These are phyloP conservation scores for Monodelphis domestica DNA, from an alignment of 2,797 vertebrate genomes.

Conservation along the genomic window DNA sequence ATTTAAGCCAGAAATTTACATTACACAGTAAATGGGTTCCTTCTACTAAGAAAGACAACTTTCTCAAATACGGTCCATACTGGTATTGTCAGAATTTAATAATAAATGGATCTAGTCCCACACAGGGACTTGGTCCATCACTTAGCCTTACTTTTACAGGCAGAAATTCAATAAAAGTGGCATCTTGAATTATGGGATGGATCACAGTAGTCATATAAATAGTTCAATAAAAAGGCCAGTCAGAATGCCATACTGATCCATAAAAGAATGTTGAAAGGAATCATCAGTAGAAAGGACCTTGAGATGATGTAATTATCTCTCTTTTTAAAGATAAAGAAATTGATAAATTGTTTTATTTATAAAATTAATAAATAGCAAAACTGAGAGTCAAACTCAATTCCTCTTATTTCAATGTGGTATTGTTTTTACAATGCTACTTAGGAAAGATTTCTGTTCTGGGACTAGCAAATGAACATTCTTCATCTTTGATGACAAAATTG, in stretches of 20 bases:
- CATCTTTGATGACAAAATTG: background rate
- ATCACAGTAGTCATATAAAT: background rate
- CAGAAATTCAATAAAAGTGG: background rate
- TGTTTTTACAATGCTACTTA: background rate
- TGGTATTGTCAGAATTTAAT: background rate
- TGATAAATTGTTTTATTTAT: background rate
- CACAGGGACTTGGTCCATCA: background rate
- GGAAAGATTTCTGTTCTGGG: background rate
- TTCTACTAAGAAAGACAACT: too few species aligned
- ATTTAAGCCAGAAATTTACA: too few species aligned
- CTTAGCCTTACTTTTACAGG: background rate
- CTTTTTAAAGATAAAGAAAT: background rate
- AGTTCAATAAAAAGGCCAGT: background rate
- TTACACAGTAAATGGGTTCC: too few species aligned
- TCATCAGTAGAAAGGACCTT: background rate
- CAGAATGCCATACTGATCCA: background rate
- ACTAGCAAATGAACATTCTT: background rate
- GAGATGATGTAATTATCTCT: background rate
- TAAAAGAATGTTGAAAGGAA: background rate
- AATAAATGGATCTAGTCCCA: background rate
- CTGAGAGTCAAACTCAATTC: background rate
- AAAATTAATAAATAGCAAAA: background rate
- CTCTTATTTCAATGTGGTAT: background rate
- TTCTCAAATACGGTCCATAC: too few species aligned
- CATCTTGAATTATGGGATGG: background rate